Evolutionary conservation across 2,888 invertebrate genomes (phyloP).

Genomic region (Drosophila neoperkinsi): DNA sequence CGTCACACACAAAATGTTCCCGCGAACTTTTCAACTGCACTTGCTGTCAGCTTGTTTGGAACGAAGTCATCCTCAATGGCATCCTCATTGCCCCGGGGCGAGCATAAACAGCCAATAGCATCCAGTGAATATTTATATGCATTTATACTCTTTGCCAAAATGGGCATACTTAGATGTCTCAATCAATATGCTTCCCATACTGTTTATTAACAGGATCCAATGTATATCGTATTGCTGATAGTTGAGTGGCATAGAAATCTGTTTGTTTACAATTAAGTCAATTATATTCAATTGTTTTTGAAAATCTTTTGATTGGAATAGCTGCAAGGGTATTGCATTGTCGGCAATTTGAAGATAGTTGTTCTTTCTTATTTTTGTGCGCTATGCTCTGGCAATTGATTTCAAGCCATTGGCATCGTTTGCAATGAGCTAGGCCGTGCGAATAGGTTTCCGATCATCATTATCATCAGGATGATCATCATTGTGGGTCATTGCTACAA

Average conservation of each 20-base stretch:
- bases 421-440: slow-evolving; percentile 77
- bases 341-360: neutral
- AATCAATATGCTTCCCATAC: neutral
- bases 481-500: slow-evolving; percentile 78
- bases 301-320: neutral
- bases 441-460: slow-evolving; percentile 73
- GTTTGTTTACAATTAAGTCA: neutral
- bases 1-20: slow-evolving; percentile 72
- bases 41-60: slow-evolving; percentile 53
- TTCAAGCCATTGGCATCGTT: slow-evolving; percentile 79
- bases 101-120: slow-evolving; percentile 63
- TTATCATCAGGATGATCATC: slow-evolving; percentile 41
- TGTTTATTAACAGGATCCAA: neutral
- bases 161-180: neutral
- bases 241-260: neutral
- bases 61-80: slow-evolving; percentile 43
- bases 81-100: slow-evolving; percentile 36
- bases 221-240: neutral
- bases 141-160: slow-evolving; percentile 19
- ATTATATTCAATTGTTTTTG: neutral
- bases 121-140: slow-evolving; percentile 22
- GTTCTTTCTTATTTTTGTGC: slow-evolving; percentile 27
- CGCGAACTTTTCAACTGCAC: slow-evolving; percentile 78
- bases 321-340: slow-evolving; percentile 24
- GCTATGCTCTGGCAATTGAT: slow-evolving; percentile 77